Conservation (phyloP, 2,888 invertebrate genomes). For the Isoperla grammatica region DNA sequence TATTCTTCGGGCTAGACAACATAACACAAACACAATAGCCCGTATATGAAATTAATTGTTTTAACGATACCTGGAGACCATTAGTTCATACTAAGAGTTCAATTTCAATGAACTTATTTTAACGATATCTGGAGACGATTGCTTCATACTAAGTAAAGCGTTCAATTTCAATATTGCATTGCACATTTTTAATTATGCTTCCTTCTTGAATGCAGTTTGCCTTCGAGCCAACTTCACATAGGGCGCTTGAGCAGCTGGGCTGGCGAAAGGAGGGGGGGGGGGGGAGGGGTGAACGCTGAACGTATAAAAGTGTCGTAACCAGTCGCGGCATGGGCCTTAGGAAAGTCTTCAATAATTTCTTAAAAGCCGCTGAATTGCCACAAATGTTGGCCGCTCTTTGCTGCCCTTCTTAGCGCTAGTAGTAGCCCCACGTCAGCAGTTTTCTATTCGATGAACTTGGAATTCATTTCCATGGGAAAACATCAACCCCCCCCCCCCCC, state of each 20-base stretch:
- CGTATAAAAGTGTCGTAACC: conserved; percentile 3
- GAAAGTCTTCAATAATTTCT: conserved; percentile 16
- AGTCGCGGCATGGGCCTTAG: conserved; percentile 6
- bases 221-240: too few species aligned
- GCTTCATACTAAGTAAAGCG: too few species aligned
- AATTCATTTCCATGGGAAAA: conserved; percentile 24
- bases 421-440: conserved; percentile 6
- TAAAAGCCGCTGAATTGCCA: conserved; percentile 16
- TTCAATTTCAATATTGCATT: too few species aligned
- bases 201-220: neutral
- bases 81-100: too few species aligned
- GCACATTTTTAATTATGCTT: neutral
- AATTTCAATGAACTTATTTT: too few species aligned
- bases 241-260: neutral
- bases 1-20: too few species aligned
- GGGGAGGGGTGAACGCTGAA: neutral
- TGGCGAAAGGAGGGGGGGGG: too few species aligned
- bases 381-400: conserved; percentile 13
- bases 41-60: too few species aligned
- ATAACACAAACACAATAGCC: too few species aligned
- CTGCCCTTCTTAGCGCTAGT: neutral
- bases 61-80: too few species aligned
- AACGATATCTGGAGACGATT: too few species aligned
- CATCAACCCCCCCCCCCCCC: conserved; percentile 11
- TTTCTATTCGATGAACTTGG: conserved; percentile 10